phyloP scores from a whole-genome alignment of 1,140 invertebrate genomes.

The Leptoteleia sp. region DNA sequence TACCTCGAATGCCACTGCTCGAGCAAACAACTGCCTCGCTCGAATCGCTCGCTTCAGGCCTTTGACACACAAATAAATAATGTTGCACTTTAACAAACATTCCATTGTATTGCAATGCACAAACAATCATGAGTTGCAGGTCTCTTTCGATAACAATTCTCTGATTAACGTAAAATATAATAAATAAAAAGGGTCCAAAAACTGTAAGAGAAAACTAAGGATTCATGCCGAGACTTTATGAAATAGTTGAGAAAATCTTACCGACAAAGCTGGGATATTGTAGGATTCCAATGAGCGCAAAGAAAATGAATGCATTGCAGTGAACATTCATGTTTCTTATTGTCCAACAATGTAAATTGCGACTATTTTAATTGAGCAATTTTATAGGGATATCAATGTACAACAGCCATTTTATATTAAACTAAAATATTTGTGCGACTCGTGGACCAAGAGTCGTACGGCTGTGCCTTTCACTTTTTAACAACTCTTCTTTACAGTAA shows the following conservation, averaged over 20 bases:
- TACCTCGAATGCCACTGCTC: no score
- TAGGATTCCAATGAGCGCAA: background rate
- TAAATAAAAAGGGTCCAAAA: no score
- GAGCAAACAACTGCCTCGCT: no score
- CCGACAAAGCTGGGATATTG: slow-evolving; percentile 17
- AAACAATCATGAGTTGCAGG: no score
- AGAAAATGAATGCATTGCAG: slow-evolving; percentile 3
- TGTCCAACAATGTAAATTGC: background rate
- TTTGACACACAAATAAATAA: no score
- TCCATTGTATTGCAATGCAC: no score
- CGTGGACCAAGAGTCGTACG: slow-evolving; percentile 19
- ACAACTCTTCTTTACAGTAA: slow-evolving; percentile 45
- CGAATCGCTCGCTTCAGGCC: no score
- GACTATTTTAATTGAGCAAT: slow-evolving; percentile 36
- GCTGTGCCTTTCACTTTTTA: slow-evolving; percentile 49
- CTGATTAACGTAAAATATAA: no score
- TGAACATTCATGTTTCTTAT: slow-evolving; percentile 16
- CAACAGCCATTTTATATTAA: slow-evolving; percentile 36
- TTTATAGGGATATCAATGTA: slow-evolving; percentile 13
- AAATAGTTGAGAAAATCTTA: slow-evolving; percentile 5
- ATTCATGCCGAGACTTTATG: background rate
- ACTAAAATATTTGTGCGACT: slow-evolving; percentile 34
- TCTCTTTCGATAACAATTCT: no score
- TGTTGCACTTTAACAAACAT: no score
- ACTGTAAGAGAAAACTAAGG: background rate